Percentiles rank a stretch among this genome's conserved stretches.
Conservation (phyloP, 1,140 invertebrate genomes). For the Phortica variegata region DNA sequence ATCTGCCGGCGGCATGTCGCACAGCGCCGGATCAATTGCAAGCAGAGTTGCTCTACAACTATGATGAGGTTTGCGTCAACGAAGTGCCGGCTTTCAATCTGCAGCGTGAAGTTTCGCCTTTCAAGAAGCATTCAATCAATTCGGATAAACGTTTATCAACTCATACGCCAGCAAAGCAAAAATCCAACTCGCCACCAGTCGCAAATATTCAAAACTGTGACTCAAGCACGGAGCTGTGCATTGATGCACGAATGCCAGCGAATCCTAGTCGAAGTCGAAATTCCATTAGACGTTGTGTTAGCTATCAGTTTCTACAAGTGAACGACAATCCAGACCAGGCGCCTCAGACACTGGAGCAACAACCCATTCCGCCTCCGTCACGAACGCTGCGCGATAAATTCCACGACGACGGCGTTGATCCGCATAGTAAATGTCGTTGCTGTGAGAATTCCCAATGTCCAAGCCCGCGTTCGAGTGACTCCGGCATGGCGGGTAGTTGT, state of each 20-base stretch:
- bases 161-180: constrained; percentile 28
- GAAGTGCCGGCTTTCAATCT: constrained; percentile 3
- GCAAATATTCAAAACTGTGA: constrained; percentile 9
- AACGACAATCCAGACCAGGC: constrained; percentile 1
- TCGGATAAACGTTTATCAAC: constrained; percentile 59
- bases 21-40: constrained; percentile 59
- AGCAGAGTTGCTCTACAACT: constrained; percentile 60
- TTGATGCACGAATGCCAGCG: constrained; percentile 25
- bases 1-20: constrained; percentile 57
- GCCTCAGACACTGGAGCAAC: too few relatives aligned
- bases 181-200: neutral
- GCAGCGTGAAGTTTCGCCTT: constrained; percentile 11
- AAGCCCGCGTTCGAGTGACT: constrained; percentile 72
- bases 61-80: constrained; percentile 16
- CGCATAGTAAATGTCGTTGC: constrained; percentile 61
- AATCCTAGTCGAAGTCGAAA: constrained; percentile 2
- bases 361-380: neutral
- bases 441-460: constrained; percentile 63
- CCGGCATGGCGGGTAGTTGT: constrained; percentile 77
- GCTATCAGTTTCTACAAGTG: constrained; percentile 58
- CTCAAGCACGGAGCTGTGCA: constrained; percentile 39
- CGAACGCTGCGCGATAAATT: constrained; percentile 14
- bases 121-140: constrained; percentile 57
- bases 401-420: constrained; percentile 12
- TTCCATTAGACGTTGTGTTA: constrained; percentile 58